Conservation (phyloP, 1,140 invertebrate genomes). For the Musca vetustissima region DNA sequence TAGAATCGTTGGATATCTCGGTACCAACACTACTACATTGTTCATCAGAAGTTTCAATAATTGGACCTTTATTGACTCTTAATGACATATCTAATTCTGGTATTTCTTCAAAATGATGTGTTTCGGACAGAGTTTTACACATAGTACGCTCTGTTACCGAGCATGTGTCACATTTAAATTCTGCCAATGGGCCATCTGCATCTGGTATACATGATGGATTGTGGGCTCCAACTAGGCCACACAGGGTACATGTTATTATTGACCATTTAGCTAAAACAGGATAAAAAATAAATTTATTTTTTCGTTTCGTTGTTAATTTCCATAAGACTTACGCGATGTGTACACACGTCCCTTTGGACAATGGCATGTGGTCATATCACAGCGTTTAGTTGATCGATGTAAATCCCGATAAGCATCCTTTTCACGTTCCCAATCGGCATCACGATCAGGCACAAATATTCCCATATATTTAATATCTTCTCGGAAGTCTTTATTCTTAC, state of each 20-base stretch:
- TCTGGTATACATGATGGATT: conserved; percentile 21
- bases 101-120: no score
- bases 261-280: conserved; percentile 25
- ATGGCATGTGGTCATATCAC: conserved; percentile 32
- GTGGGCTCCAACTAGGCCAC: conserved; percentile 24
- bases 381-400: conserved; percentile 29
- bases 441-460: conserved; percentile 45
- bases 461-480: conserved; percentile 35
- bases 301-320: no score
- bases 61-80: no score
- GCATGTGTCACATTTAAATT: conserved; percentile 26
- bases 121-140: no score
- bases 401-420: conserved; percentile 40
- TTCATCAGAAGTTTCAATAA: no score
- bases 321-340: conserved; percentile 9
- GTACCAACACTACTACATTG: no score
- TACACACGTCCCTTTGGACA: conserved; percentile 35
- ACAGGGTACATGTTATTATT: conserved; percentile 23
- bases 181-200: background rate
- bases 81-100: no score
- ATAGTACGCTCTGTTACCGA: conserved; percentile 3
- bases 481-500: conserved; percentile 34
- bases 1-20: no score
- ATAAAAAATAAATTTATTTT: background rate
- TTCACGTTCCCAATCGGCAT: conserved; percentile 43